Percentiles rank a stretch among this genome's conserved stretches.
phyloP scores from a whole-genome alignment of 2,113 vertebrate genomes.

The Urocolius indicus region DNA sequence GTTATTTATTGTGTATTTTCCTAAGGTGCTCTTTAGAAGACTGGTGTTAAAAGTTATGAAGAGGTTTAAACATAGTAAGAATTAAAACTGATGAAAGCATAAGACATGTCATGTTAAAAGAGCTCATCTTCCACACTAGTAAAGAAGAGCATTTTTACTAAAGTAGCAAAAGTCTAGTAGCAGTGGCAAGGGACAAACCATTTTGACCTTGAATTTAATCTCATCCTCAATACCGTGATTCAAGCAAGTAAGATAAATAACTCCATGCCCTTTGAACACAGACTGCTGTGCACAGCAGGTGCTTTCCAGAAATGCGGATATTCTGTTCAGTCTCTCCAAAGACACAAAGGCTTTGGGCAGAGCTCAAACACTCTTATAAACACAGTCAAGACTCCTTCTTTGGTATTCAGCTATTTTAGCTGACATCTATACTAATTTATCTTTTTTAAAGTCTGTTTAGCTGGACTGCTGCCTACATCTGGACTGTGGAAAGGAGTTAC shows the following conservation, averaged over 20 bases:
- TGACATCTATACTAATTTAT: conserved; percentile 49
- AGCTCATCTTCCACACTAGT: background rate
- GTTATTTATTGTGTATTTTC: background rate
- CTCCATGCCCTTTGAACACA: conserved; percentile 33
- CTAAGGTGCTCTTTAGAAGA: background rate
- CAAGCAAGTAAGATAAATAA: conserved; percentile 39
- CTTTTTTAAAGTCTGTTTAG: conserved; percentile 3
- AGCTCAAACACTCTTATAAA: conserved; percentile 21
- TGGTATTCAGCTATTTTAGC: conserved; percentile 42
- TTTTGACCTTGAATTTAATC: conserved; percentile 21
- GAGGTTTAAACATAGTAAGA: background rate
- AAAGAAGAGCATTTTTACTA: background rate
- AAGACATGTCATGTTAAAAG: background rate
- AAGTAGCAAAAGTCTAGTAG: background rate
- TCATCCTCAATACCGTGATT: conserved; percentile 20
- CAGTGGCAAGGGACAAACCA: background rate
- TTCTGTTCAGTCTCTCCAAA: background rate
- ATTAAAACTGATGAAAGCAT: background rate
- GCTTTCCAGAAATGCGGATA: background rate
- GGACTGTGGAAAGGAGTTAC: conserved; percentile 18
- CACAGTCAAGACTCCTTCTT: background rate
- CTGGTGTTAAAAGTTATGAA: background rate
- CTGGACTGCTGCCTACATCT: background rate
- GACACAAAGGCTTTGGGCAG: background rate
- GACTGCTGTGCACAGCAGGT: background rate